phyloP scores from a whole-genome alignment of 2,113 vertebrate species.

The Alces alces region DNA sequence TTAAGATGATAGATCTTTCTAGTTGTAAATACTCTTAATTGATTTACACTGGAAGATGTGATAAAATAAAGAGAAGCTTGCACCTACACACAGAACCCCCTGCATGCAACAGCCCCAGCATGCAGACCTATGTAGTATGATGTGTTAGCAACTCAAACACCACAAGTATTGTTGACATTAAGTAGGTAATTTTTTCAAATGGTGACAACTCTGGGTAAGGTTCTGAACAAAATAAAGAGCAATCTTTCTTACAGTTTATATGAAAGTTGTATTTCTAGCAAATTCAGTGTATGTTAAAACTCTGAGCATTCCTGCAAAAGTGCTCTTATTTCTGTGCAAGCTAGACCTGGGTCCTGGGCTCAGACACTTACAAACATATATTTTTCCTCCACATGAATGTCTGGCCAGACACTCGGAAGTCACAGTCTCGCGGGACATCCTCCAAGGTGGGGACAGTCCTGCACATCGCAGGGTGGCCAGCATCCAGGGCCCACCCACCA shows the following conservation, averaged over 20 bases:
- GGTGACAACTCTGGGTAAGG: background rate
- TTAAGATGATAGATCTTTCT: background rate
- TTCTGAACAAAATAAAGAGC: background rate
- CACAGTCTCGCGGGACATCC: background rate
- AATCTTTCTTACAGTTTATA: background rate
- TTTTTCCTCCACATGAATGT: background rate
- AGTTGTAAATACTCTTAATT: background rate
- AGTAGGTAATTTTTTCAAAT: background rate
- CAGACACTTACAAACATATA: background rate
- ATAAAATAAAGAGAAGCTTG: background rate
- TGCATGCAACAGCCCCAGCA: background rate
- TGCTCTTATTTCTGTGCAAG: background rate
- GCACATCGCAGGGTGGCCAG: rapidly evolving
- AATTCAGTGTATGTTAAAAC: background rate
- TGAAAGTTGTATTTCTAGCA: background rate
- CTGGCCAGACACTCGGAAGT: background rate
- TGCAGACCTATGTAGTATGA: background rate
- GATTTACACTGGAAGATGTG: background rate
- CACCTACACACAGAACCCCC: rapidly evolving
- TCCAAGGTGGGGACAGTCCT: background rate
- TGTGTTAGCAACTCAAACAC: background rate
- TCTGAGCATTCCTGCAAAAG: background rate
- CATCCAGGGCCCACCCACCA: background rate
- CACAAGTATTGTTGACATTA: background rate
- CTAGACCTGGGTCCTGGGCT: background rate